Base-by-base conservation (phyloP, 2,888 invertebrate species). In the Melolontha melolontha region DNA sequence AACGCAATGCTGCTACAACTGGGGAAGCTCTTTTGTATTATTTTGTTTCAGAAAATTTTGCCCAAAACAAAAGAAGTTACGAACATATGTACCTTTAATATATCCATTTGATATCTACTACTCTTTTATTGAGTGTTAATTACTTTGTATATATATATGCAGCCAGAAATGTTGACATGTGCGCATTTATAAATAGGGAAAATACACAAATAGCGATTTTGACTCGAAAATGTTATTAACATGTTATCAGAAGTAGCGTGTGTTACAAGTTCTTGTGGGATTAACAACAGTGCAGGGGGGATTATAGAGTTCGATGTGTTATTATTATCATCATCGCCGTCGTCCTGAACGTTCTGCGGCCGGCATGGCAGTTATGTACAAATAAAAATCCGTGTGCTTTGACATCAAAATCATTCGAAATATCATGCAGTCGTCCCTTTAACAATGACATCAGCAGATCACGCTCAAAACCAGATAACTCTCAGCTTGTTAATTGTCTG, bases 401-500 rank as follows among this genome's bases (percentile, higher is more conserved):
- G 75, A 74, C 75, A 75, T 74, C 72, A 70, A 66, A 63, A 66
- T 66, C 70, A 67, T 54, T 59, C 41, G 47, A 47, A 44, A 47
- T 42, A 34, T 17, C 34, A 29, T 47, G 57, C 72, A 72, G 66
- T 70, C 72, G 70, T 72, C 67, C 59, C 59, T 55, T 71, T 74
- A 76, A 77, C 76, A 78, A 78, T 78, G 76, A 74, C 76, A 76
- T 73, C 75, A 73, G 72, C 75, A 75, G 77, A 77, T 78, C 76
- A 72, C 76, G 78, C 74, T 76, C 78, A 79, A 74, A 74, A 76
- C 75, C 78, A 78, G 78, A 79, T 79, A 79, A 76, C 77, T 77
- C 78, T 77, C 76, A 68, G 73, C 72, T 47, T 75, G 79, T 78
- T 79, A 79, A 79, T 79, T 79, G 79, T 78, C 78, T 78, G 78